Conservation (phyloP, 1,140 invertebrate species). For the Drosophila orosa region DNA sequence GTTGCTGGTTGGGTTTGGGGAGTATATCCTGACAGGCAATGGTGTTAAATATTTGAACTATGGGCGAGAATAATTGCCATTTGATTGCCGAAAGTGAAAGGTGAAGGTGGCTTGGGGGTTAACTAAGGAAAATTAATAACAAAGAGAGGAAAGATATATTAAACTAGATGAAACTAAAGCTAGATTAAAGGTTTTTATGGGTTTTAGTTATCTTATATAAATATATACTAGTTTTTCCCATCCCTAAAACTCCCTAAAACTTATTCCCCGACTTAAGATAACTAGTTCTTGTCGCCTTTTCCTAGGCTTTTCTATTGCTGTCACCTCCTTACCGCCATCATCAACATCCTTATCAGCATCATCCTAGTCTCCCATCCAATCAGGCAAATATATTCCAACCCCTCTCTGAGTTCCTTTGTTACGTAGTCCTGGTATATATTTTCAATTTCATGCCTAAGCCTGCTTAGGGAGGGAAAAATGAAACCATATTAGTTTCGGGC, state of each 20-base stretch:
- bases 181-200: background rate
- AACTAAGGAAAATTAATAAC: background rate
- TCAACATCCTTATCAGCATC: constrained; percentile 15
- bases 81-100: constrained; percentile 49
- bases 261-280: background rate
- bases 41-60: constrained; percentile 65
- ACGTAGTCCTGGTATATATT: constrained; percentile 20
- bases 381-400: constrained; percentile 39
- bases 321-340: constrained; percentile 35
- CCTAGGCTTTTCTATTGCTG: constrained; percentile 10
- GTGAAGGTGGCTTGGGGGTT: constrained; percentile 1
- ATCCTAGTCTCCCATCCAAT: constrained; percentile 34
- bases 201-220: background rate
- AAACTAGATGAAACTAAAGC: background rate
- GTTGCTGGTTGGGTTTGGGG: constrained; percentile 6
- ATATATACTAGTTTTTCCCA: background rate
- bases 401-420: constrained; percentile 19
- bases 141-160: background rate
- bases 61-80: constrained; percentile 58
- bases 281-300: constrained; percentile 10
- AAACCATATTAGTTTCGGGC: constrained; percentile 72
- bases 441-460: constrained; percentile 74
- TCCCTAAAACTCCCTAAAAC: background rate
- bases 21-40: constrained; percentile 6
- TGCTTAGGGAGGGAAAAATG: constrained; percentile 41